A percentile compares a stretch with the other conserved stretches of the same genome.
Conservation (phyloP, 2,888 invertebrate species). For the Acanthococcus lagerstroemiae region DNA sequence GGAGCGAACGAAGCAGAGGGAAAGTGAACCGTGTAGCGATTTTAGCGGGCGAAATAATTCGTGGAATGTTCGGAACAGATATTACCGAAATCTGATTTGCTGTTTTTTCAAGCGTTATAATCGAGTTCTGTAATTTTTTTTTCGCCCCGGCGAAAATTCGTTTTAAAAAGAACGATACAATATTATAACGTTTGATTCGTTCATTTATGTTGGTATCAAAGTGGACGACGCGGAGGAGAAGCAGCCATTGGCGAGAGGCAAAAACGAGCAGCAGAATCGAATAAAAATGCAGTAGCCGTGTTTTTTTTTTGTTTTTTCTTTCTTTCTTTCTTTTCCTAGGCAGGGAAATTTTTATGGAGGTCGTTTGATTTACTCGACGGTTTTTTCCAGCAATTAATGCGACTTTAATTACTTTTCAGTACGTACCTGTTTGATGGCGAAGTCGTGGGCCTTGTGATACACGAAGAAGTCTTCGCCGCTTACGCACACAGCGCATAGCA, state of each 20-base stretch:
- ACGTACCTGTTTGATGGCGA: conserved; percentile 33
- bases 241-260: too few species aligned
- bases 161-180: conserved; percentile 12
- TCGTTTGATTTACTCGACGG: background rate
- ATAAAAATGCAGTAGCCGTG: background rate
- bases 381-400: background rate
- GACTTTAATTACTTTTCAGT: background rate
- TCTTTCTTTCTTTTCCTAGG: too few species aligned
- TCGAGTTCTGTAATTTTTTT: conserved; percentile 17
- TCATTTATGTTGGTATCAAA: background rate
- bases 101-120: conserved; percentile 19
- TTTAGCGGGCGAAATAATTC: too few species aligned
- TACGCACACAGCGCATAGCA: conserved; percentile 33
- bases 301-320: too few species aligned
- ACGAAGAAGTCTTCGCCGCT: conserved; percentile 5
- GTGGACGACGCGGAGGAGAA: background rate
- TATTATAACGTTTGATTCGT: conserved; percentile 13
- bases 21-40: too few species aligned
- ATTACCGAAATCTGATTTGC: conserved; percentile 15
- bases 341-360: background rate
- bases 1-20: too few species aligned
- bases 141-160: background rate
- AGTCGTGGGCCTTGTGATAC: conserved; percentile 32
- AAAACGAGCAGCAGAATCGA: background rate
- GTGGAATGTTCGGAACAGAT: too few species aligned